Evolutionary conservation across 1,140 invertebrate genomes (phyloP).

Genomic region (Hirudo medicinalis): DNA sequence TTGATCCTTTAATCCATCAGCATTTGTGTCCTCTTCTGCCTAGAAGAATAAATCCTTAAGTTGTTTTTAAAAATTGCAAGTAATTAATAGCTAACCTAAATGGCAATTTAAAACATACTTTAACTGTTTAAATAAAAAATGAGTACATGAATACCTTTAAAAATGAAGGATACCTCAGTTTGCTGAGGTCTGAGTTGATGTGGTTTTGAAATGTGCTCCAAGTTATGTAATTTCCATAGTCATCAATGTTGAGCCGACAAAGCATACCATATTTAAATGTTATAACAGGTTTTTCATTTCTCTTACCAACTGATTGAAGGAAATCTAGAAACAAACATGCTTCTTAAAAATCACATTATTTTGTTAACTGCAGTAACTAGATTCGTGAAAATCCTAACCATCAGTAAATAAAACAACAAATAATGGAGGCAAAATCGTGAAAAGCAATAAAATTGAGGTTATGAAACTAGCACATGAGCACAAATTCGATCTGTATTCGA

Average conservation of each 20-base stretch:
- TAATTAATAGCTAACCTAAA: too few species aligned
- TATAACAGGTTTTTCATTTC: background rate
- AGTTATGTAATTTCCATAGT: slow-evolving; percentile 8
- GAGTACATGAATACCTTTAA: too few species aligned
- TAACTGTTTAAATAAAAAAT: too few species aligned
- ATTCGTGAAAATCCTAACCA: background rate
- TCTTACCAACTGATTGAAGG: background rate
- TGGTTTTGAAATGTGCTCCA: slow-evolving; percentile 9
- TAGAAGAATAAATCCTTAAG: too few species aligned
- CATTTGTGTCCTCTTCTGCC: too few species aligned
- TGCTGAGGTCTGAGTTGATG: too few species aligned
- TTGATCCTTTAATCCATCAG: too few species aligned
- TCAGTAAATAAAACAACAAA: background rate
- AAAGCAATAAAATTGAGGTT: background rate
- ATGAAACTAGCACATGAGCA: background rate
- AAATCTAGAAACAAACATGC: background rate
- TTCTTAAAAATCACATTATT: background rate
- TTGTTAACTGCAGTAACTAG: background rate
- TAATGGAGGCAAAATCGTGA: background rate
- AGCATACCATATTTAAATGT: background rate
- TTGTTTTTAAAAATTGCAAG: too few species aligned
- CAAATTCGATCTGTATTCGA: slow-evolving; percentile 3
- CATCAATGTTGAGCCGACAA: background rate
- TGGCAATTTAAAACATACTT: too few species aligned
- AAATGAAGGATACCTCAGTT: too few species aligned